A percentile compares a stretch with the other conserved stretches of the same genome.
These are phyloP conservation scores for Meloidogyne exigua DNA, from an alignment of 1,140 invertebrate genomes.

Conservation along the genomic window DNA sequence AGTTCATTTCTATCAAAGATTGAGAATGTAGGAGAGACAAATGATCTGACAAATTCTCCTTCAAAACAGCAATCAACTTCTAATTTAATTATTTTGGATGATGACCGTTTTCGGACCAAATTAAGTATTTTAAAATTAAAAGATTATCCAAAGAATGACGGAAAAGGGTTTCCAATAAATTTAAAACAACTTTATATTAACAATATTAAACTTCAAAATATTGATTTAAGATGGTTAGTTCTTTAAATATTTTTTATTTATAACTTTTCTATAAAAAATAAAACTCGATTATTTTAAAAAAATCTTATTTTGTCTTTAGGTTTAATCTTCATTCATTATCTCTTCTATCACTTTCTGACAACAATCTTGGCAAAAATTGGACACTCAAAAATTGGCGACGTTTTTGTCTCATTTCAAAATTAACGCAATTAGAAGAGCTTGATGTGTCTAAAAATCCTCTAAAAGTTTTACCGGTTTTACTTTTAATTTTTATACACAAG, in stretches of 20 bases:
- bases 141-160: not conserved
- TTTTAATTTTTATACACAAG: not conserved
- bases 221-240: conserved; percentile 29
- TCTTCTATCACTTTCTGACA: conserved; percentile 12
- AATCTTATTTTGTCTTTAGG: not conserved
- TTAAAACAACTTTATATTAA: conserved; percentile 18
- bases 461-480: conserved; percentile 23
- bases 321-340: conserved; percentile 9
- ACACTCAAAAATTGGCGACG: conserved; percentile 17
- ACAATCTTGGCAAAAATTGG: conserved; percentile 15
- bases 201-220: conserved; percentile 14
- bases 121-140: not conserved
- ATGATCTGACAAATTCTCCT: not conserved
- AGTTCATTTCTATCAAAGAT: conserved; percentile 13
- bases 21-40: not conserved
- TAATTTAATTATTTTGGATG: not conserved
- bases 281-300: no score
- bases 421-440: conserved; percentile 9
- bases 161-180: conserved; percentile 7
- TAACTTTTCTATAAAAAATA: no score
- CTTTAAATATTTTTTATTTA: no score
- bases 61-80: not conserved
- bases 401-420: conserved; percentile 19
- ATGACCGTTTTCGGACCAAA: conserved; percentile 7
- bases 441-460: conserved; percentile 27